phyloP scores from a whole-genome alignment of 30 jellyfish, hydroid and myxozoan genomes.

The Chironex yamaguchii region DNA sequence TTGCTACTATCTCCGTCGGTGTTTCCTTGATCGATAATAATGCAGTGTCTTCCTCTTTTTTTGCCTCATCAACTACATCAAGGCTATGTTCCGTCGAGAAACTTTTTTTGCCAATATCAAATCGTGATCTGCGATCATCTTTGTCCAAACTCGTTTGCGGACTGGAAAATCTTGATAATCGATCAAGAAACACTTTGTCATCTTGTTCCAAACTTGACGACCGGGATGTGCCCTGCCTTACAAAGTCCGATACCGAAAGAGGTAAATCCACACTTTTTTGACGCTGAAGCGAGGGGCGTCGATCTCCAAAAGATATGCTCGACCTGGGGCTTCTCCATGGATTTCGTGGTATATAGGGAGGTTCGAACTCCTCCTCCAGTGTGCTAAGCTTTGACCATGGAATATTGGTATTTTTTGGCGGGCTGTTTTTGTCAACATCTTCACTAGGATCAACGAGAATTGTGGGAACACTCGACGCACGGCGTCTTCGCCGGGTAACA shows the following conservation, averaged over 20 bases:
- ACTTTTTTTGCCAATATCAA: not conserved
- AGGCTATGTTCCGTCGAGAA: not conserved
- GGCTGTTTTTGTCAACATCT: constrained; percentile 25
- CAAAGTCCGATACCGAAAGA: not conserved
- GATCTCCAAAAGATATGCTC: constrained; percentile 29
- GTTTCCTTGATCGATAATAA: no score
- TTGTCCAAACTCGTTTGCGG: not conserved
- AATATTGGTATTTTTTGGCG: constrained; percentile 11
- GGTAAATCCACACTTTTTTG: constrained; percentile 43
- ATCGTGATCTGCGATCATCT: not conserved
- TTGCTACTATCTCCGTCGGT: no score
- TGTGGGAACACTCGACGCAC: constrained; percentile 41
- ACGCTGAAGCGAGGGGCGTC: constrained; percentile 11
- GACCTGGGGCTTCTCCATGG: constrained; percentile 53
- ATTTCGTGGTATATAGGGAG: constrained; percentile 6
- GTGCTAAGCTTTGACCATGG: constrained; percentile 64
- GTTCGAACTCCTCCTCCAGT: constrained; percentile 70
- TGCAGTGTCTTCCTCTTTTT: no score
- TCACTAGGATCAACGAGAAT: constrained; percentile 45
- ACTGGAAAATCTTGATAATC: not conserved
- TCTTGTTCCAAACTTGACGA: not conserved
- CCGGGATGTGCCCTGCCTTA: not conserved
- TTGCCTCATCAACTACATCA: no score
- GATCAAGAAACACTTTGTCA: not conserved
- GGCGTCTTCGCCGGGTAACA: constrained; percentile 37